These are phyloP conservation scores for Sebastes hopkinsi DNA, from an alignment of 2,797 vertebrate genomes.

Conservation along the genomic window DNA sequence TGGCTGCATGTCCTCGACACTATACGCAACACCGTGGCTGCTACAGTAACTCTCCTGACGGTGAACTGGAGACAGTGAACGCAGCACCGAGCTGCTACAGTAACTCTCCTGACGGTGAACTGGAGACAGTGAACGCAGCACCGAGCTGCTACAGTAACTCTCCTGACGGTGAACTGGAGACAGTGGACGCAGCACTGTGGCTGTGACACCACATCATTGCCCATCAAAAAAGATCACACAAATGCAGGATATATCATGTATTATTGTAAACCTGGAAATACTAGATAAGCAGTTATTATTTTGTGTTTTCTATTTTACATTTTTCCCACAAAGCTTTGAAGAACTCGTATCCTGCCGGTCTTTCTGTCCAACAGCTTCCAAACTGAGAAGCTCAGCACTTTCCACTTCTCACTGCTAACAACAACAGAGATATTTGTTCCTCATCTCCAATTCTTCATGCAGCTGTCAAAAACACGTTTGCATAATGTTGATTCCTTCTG, in stretches of 20 bases:
- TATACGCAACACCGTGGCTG: no score
- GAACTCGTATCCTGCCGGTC: neutral
- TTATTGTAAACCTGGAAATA: neutral
- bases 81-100: no score
- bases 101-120: no score
- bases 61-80: no score
- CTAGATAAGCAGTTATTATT: neutral
- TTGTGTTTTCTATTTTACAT: neutral
- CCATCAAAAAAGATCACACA: no score
- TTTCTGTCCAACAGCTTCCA: constrained; percentile 24
- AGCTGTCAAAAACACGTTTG: constrained; percentile 2
- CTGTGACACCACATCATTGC: no score
- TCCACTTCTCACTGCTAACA: neutral
- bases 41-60: no score
- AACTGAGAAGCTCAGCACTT: constrained; percentile 23
- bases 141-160: no score
- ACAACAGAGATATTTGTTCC: neutral
- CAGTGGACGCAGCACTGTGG: no score
- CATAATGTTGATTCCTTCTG: constrained; percentile 1
- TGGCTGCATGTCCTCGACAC: no score
- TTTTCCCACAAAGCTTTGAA: neutral
- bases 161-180: no score
- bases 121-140: no score
- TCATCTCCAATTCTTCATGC: neutral
- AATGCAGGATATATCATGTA: neutral